Evolutionary conservation across 2,888 invertebrate genomes (phyloP), one percentile per base, ranked within the genome.

Genomic region (Mesochorus sp.): DNA sequence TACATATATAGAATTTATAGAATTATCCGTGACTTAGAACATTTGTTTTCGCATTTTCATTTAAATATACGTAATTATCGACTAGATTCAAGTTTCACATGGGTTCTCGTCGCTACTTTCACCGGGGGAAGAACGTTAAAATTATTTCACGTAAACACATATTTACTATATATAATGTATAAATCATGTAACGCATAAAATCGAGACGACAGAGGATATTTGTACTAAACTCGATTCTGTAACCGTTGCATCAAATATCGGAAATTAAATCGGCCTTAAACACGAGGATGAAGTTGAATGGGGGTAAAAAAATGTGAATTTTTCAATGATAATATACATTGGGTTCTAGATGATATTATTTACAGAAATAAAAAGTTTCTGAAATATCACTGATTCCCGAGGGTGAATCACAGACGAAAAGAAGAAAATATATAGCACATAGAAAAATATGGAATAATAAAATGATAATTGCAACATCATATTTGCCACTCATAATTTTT

Each of bases 1-100:
- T 37, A 55, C 66, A 24, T 47, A 31, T 37, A 62, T 47, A 55
- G 28, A 61, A 39, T 57, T 39, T 42, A 57, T 57, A 67, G 61
- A 66, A 75, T 80, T 55, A 31, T 5, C 6, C 51, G 80, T 82
- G 86, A 85, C 81, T 86, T 84, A 80, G 81, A 86, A 81, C 72
- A 79, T 81, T n/a, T n/a, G n/a, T 84, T 81, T 79, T 80, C 71
- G 72, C 76, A 74, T 77, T 64, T 66, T 37, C 26, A 26, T 14
- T n/a, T 21, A n/a, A 62, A 44, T 31, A 79, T 81, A 80, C 75
- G 75, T 76, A 84, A 66, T 80, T 72, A 72, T 75, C 79, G 87
- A 87, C 87, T 87, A 86, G 85, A 86, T 76, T 84, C 80, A 55
- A 77, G 34, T 83, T 24, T 83, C 47, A 74, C 39, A 62, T 47